phyloP scores from a whole-genome alignment of 2,113 vertebrate species.

The western clawed frog (Xenopus tropicalis) region DNA sequence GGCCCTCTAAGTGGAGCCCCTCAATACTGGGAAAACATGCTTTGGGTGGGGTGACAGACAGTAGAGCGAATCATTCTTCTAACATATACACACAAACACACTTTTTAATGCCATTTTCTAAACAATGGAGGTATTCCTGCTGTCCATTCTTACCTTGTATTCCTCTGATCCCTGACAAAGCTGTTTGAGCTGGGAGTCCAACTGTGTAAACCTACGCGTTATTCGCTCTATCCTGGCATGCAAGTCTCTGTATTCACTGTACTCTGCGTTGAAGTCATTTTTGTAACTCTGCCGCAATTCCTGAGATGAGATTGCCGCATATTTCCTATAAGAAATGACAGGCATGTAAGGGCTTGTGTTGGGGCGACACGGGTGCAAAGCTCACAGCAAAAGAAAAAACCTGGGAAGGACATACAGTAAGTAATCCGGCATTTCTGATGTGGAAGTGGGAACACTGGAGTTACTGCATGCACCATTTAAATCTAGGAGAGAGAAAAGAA shows the following conservation, averaged over 20 bases:
- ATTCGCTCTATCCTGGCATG: conserved; percentile 91
- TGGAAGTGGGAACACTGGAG: conserved; percentile 74
- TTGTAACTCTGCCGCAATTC: conserved; percentile 96
- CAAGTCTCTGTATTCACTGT: conserved; percentile 87
- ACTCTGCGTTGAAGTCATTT: conserved; percentile 92
- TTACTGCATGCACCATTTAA: conserved; percentile 81
- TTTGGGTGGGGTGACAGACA: too few relatives aligned
- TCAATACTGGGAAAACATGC: too few relatives aligned
- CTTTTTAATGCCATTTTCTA: too few relatives aligned
- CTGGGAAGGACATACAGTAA: conserved; percentile 76
- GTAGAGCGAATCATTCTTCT: too few relatives aligned
- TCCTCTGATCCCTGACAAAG: conserved; percentile 87
- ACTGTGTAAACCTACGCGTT: conserved; percentile 87
- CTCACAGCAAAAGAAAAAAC: background rate
- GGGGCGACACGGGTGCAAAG: background rate
- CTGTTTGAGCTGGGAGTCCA: conserved; percentile 88
- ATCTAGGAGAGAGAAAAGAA: conserved; percentile 51
- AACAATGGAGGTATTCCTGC: background rate
- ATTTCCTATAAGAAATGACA: conserved; percentile 71
- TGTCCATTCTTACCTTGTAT: conserved; percentile 76
- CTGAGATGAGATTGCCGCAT: conserved; percentile 78
- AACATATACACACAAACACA: too few relatives aligned
- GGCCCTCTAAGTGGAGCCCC: too few relatives aligned
- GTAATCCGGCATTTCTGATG: conserved; percentile 85
- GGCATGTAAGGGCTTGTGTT: background rate